A percentile compares a stretch with the other conserved stretches of the same genome.
phyloP scores from a whole-genome alignment of 2,113 vertebrate species.

The Etheostoma cragini region DNA sequence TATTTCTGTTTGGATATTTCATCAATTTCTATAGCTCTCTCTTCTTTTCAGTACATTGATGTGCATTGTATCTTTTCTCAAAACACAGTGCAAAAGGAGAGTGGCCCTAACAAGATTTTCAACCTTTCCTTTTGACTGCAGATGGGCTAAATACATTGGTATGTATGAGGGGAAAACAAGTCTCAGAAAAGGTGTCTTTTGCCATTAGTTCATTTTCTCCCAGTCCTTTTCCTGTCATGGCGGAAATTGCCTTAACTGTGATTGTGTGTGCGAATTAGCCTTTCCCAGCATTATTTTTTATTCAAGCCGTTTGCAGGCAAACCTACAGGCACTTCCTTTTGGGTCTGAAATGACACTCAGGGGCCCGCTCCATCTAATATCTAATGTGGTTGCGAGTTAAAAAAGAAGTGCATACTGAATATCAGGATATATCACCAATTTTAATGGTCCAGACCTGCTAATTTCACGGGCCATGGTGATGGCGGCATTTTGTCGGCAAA shows the following conservation, averaged over 20 bases:
- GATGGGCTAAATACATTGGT: slow-evolving; percentile 65
- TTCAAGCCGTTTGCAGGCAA: slow-evolving; percentile 75
- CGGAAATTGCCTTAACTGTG: slow-evolving; percentile 76
- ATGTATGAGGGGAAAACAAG: slow-evolving; percentile 42
- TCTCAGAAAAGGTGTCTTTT: slow-evolving; percentile 53
- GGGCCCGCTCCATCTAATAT: slow-evolving; percentile 69
- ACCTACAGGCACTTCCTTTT: slow-evolving; percentile 73
- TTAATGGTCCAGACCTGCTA: slow-evolving; percentile 63
- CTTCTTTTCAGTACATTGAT: slow-evolving; percentile 5
- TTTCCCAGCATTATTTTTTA: slow-evolving; percentile 77
- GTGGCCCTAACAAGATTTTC: slow-evolving; percentile 51
- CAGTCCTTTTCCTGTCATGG: slow-evolving; percentile 53
- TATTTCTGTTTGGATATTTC: slow-evolving; percentile 11
- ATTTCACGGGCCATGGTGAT: slow-evolving; percentile 61
- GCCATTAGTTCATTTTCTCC: slow-evolving; percentile 57
- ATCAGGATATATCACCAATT: slow-evolving; percentile 63
- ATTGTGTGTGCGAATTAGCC: slow-evolving; percentile 74
- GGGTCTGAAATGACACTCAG: slow-evolving; percentile 63
- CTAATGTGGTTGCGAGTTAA: slow-evolving; percentile 68
- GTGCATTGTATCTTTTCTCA: slow-evolving; percentile 11
- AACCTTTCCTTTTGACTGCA: slow-evolving; percentile 58
- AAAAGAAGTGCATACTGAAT: slow-evolving; percentile 68
- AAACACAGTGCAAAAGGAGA: slow-evolving; percentile 39
- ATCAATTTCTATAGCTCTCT: slow-evolving; percentile 20
- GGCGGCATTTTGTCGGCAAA: slow-evolving; percentile 42